Percentiles rank a stretch among this genome's conserved stretches.
Evolutionary conservation across 2,888 invertebrate genomes (phyloP).

Genomic region (Platycheirus rosarum): DNA sequence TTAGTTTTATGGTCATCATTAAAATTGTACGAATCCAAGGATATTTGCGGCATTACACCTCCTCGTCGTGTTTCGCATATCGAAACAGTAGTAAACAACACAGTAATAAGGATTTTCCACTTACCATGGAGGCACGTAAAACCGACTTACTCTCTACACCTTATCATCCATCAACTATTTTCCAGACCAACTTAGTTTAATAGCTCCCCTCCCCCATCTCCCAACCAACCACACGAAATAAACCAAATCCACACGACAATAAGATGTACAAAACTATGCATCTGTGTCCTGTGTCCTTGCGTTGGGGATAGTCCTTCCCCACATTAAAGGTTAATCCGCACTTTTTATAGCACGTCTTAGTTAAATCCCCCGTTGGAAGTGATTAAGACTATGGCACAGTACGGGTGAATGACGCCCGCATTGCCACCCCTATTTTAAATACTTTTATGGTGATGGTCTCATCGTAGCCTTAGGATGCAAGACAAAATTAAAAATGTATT

Average conservation of each 20-base stretch:
- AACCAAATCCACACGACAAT: background rate
- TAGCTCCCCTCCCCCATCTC: background rate
- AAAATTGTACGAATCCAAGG: conserved; percentile 21
- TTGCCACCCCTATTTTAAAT: conserved; percentile 4
- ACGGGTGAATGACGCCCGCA: background rate
- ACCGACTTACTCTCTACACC: conserved; percentile 4
- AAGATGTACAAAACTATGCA: background rate
- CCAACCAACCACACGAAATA: background rate
- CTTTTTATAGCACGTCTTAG: conserved; percentile 47
- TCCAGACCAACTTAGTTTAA: conserved; percentile 30
- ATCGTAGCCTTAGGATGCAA: conserved; percentile 1
- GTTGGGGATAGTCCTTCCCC: conserved; percentile 25
- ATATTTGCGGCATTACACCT: conserved; percentile 9
- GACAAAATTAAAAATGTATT: conserved; percentile 57
- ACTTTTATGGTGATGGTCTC: conserved; percentile 35
- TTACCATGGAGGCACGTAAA: conserved; percentile 37
- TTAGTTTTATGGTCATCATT: conserved; percentile 51
- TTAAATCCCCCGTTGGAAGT: conserved; percentile 5
- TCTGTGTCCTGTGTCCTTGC: background rate
- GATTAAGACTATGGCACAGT: background rate
- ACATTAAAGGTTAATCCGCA: conserved; percentile 36
- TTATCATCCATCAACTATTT: conserved; percentile 15
- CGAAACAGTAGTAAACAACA: background rate
- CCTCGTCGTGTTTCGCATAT: background rate
- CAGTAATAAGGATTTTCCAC: background rate